These are phyloP conservation scores for Pseudonaja textilis DNA, from an alignment of 2,113 vertebrate genomes.

Conservation along the genomic window DNA sequence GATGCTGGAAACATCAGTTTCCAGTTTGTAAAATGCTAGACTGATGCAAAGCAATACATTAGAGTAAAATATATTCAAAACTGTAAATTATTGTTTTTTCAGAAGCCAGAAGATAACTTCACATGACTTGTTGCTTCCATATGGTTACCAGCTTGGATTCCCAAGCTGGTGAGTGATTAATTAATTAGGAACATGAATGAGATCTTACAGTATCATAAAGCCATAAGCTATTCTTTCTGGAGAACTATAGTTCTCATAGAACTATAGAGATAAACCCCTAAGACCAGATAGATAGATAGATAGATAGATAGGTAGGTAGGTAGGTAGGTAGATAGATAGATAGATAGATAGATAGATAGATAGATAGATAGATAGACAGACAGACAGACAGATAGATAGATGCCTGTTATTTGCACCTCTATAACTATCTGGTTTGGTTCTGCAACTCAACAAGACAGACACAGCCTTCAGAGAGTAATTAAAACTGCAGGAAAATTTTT, in stretches of 20 bases:
- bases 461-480: too few relatives aligned
- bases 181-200: conserved; percentile 41
- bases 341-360: too few relatives aligned
- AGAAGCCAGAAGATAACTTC: not conserved
- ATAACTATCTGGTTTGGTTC: too few relatives aligned
- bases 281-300: not conserved
- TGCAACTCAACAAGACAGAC: too few relatives aligned
- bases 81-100: not conserved
- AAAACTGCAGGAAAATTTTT: too few relatives aligned
- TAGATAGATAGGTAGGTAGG: too few relatives aligned
- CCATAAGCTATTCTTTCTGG: conserved; percentile 24
- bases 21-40: not conserved
- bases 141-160: not conserved
- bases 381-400: too few relatives aligned
- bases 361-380: too few relatives aligned
- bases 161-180: not conserved
- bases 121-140: not conserved
- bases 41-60: not conserved
- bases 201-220: not conserved
- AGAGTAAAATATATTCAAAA: conserved; percentile 16
- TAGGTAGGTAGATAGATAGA: too few relatives aligned
- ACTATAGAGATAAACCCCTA: conserved; percentile 48
- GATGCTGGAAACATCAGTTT: not conserved
- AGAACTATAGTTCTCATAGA: conserved; percentile 28
- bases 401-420: too few relatives aligned